Percentiles rank a stretch among this genome's conserved stretches.
phyloP scores from a whole-genome alignment of 2,113 vertebrate genomes.

The Hyaena hyaena region DNA sequence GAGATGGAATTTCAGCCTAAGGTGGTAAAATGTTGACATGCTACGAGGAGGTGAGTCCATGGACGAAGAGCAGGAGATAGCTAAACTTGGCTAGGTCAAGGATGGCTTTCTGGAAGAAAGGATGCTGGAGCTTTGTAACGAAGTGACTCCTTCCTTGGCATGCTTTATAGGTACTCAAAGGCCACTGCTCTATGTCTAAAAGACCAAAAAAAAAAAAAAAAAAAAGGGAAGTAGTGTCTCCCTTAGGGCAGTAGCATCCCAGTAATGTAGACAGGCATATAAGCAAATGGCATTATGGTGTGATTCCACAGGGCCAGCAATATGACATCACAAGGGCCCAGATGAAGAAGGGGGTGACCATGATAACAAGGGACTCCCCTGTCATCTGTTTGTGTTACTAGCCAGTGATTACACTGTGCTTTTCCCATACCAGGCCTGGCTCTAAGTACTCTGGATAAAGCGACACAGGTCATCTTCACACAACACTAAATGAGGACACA shows the following conservation, averaged over 20 bases:
- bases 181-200: neutral
- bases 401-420: neutral
- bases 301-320: neutral
- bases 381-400: neutral
- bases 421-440: neutral
- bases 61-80: neutral
- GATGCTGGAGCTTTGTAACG: neutral
- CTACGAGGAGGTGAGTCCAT: neutral
- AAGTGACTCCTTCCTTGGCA: neutral
- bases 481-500: neutral
- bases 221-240: neutral
- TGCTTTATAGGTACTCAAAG: neutral
- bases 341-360: neutral
- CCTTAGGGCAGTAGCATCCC: neutral
- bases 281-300: accelerated
- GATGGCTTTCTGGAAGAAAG: neutral
- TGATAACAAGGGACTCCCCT: neutral
- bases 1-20: neutral
- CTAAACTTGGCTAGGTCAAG: neutral
- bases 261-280: neutral
- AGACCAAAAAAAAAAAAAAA: neutral
- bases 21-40: neutral
- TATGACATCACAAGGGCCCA: neutral
- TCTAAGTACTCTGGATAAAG: neutral
- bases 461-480: neutral